A percentile compares a stretch with the other conserved stretches of the same genome.
These are phyloP conservation scores for Acromyrmex charruanus DNA, from an alignment of 1,140 invertebrate genomes.

Conservation along the genomic window DNA sequence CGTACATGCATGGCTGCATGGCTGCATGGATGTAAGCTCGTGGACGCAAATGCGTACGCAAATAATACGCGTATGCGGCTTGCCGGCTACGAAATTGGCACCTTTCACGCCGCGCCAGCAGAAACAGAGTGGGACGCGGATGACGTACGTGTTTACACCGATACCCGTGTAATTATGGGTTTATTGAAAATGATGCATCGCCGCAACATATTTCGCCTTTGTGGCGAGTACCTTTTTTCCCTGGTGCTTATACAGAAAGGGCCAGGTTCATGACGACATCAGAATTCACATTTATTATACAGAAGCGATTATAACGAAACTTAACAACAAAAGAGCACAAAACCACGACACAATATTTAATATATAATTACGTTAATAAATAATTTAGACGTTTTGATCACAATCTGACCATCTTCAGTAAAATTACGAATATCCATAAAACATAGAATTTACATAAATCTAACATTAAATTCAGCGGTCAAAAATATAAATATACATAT, in stretches of 20 bases:
- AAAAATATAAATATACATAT: no score
- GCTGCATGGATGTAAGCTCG: conserved; percentile 41
- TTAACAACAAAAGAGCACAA: no score
- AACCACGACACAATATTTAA: no score
- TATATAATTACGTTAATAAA: no score
- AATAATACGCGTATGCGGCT: conserved; percentile 40
- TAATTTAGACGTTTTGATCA: no score
- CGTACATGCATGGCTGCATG: conserved; percentile 1
- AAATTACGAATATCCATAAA: no score
- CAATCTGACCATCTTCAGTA: no score
- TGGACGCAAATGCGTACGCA: conserved; percentile 53
- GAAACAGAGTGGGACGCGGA: conserved; percentile 41
- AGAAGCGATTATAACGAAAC: background rate
- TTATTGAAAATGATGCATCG: conserved; percentile 64
- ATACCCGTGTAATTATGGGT: conserved; percentile 61
- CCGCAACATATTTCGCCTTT: conserved; percentile 45
- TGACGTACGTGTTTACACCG: conserved; percentile 60
- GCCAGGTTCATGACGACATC: conserved; percentile 16
- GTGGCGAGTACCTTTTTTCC: conserved; percentile 23
- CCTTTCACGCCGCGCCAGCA: conserved; percentile 25
- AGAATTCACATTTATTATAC: background rate
- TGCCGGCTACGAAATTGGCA: conserved; percentile 45
- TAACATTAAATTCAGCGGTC: no score
- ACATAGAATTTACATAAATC: no score
- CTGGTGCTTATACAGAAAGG: background rate